Conservation (phyloP, 2,797 vertebrate species). For the Liasis olivaceus region DNA sequence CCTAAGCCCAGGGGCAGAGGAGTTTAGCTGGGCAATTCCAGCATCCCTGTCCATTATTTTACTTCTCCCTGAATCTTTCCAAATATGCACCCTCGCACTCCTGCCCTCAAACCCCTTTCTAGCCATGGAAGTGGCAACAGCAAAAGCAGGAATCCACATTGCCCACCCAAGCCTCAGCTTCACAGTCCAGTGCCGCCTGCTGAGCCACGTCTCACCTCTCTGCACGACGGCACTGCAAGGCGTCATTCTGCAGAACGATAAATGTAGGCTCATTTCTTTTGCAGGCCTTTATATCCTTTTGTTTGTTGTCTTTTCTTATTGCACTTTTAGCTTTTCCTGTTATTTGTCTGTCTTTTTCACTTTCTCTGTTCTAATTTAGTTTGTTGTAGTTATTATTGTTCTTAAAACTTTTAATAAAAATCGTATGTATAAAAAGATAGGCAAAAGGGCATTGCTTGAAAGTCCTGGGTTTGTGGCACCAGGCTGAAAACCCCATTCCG, state of each 20-base stretch:
- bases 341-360: no score
- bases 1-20: background rate
- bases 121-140: background rate
- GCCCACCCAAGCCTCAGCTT: no score
- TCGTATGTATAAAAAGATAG: no score
- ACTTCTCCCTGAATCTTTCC: background rate
- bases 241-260: background rate
- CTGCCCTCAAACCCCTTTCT: background rate
- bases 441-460: constrained; percentile 2
- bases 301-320: no score
- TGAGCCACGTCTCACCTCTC: background rate
- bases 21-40: constrained; percentile 2
- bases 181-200: background rate
- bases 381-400: no score
- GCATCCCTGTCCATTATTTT: background rate
- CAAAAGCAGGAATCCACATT: no score
- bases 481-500: constrained; percentile 16
- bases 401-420: no score
- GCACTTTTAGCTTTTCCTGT: no score
- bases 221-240: background rate
- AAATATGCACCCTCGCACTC: background rate
- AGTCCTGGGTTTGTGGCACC: constrained; percentile 14
- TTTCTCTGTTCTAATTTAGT: no score
- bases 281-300: no score
- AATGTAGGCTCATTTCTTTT: background rate